Percentiles rank a stretch among this genome's conserved stretches.
Evolutionary conservation across 2,888 invertebrate species (phyloP).

Genomic region (Drosophila formosana): DNA sequence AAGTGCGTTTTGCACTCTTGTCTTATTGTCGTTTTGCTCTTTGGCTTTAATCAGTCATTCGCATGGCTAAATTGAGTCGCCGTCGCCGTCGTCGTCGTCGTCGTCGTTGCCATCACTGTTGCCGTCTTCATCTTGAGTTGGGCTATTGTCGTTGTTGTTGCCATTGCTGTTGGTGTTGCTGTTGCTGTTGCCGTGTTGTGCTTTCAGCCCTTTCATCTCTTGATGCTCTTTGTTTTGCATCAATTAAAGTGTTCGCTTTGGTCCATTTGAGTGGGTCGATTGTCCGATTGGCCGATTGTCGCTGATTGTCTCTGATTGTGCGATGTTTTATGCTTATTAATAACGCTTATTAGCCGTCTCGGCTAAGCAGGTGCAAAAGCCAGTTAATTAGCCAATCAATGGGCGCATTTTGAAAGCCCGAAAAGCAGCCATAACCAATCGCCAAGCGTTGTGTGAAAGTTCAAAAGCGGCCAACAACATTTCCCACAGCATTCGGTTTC

Average conservation of each 20-base stretch:
- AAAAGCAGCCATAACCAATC: slow-evolving; percentile 46
- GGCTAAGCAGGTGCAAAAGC: slow-evolving; percentile 71
- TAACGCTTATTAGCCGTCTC: slow-evolving; percentile 71
- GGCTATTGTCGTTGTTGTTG: slow-evolving; percentile 15
- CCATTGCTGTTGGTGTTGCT: background rate
- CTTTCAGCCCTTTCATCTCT: slow-evolving; percentile 11
- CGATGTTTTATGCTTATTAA: slow-evolving; percentile 70
- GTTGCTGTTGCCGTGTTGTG: slow-evolving; percentile 6
- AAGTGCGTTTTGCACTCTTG: slow-evolving; percentile 20
- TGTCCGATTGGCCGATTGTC: slow-evolving; percentile 25
- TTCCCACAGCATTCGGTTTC: slow-evolving; percentile 27
- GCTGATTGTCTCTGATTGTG: slow-evolving; percentile 36
- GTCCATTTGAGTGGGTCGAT: slow-evolving; percentile 70
- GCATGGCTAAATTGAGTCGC: slow-evolving; percentile 77
- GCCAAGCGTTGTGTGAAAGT: slow-evolving; percentile 46
- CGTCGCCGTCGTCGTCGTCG: slow-evolving; percentile 53
- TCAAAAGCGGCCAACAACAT: slow-evolving; percentile 19
- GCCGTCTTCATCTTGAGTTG: slow-evolving; percentile 26
- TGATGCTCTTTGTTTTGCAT: slow-evolving; percentile 39
- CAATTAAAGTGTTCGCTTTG: slow-evolving; percentile 46
- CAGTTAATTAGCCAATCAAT: slow-evolving; percentile 71
- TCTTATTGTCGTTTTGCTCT: slow-evolving; percentile 18
- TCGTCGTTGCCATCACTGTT: background rate
- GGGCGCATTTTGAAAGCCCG: slow-evolving; percentile 26
- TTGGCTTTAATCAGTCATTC: slow-evolving; percentile 78